Percentiles rank a stretch among this genome's conserved stretches.
phyloP scores from a whole-genome alignment of 2,113 vertebrate genomes.

The Uria aalge region DNA sequence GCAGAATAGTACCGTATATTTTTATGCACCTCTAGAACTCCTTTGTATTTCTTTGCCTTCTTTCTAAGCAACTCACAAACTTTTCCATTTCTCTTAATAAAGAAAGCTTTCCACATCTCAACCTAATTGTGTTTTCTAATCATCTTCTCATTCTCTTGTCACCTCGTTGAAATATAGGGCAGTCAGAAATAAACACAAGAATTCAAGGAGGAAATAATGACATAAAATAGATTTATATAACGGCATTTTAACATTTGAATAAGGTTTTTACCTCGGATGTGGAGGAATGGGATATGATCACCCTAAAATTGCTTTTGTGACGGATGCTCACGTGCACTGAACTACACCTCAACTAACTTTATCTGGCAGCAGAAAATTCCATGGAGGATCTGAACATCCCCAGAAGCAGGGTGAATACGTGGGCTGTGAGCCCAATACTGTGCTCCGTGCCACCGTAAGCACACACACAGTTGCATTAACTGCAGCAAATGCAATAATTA shows the following conservation, averaged over 20 bases:
- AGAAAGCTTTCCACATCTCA: background rate
- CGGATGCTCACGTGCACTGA: background rate
- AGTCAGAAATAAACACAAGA: background rate
- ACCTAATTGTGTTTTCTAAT: background rate
- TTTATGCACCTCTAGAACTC: background rate
- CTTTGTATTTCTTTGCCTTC: background rate
- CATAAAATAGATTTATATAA: background rate
- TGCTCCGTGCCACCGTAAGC: background rate
- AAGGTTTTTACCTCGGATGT: background rate
- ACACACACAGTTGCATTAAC: accelerated
- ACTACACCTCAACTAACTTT: background rate
- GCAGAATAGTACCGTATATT: background rate
- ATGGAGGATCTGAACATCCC: accelerated
- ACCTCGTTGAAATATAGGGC: background rate
- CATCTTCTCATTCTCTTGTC: background rate
- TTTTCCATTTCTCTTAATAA: background rate
- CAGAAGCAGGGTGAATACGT: background rate
- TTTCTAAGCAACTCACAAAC: background rate
- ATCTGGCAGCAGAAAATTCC: background rate
- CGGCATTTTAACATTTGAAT: background rate
- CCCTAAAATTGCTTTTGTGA: background rate
- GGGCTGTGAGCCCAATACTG: background rate
- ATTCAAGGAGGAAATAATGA: background rate
- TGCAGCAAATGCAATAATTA: background rate
- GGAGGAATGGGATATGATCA: background rate